Evolutionary conservation across 2,888 invertebrate species (phyloP).

Genomic region (Drosophila nr. medialis): DNA sequence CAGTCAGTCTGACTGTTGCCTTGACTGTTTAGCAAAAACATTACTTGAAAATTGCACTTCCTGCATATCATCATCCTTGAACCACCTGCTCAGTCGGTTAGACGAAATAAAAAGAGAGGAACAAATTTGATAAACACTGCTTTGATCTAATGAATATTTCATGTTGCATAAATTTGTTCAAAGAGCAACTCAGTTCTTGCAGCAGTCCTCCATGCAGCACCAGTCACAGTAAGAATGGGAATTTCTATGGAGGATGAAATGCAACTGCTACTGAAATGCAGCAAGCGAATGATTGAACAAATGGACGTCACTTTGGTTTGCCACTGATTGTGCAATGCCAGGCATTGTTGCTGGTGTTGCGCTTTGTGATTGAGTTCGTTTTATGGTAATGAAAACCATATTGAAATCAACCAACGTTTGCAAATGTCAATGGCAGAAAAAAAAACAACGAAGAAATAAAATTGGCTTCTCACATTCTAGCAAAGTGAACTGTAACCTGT

Average conservation of each 20-base stretch:
- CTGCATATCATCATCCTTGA: constrained; percentile 18
- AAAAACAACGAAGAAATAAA: neutral
- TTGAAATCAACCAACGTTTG: neutral
- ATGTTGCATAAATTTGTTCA: constrained; percentile 68
- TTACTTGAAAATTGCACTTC: constrained; percentile 27
- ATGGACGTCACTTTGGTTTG: constrained; percentile 42
- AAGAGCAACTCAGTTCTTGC: constrained; percentile 2
- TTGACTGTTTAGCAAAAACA: constrained; percentile 30
- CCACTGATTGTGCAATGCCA: constrained; percentile 1
- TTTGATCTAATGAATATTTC: constrained; percentile 77
- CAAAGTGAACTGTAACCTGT: neutral
- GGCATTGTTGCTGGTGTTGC: too few species aligned
- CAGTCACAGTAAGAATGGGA: constrained; percentile 5
- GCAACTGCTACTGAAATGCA: constrained; percentile 42
- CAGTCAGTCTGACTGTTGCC: constrained; percentile 14
- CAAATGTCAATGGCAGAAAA: neutral
- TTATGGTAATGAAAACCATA: neutral
- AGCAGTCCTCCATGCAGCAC: neutral
- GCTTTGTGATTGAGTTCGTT: neutral
- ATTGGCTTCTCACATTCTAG: neutral
- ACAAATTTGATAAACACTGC: neutral
- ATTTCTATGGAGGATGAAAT: constrained; percentile 5
- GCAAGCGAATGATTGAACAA: constrained; percentile 44
- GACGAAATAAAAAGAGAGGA: neutral
- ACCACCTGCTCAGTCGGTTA: neutral